Evolutionary conservation across 1,140 invertebrate species (phyloP), one percentile per base, ranked within the genome.

Genomic region (Cydia splendana): DNA sequence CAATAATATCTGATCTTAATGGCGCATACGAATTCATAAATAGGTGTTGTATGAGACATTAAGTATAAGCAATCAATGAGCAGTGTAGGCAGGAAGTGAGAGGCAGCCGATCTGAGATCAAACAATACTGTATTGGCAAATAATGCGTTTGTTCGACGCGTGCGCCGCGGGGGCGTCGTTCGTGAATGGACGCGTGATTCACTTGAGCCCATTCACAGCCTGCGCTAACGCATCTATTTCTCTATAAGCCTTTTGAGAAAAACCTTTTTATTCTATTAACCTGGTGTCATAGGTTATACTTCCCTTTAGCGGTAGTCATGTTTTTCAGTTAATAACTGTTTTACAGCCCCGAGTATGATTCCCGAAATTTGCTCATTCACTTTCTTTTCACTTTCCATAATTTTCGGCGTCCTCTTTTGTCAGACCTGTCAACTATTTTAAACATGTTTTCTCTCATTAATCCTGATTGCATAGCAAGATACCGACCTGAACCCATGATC

Each of bases 41-140:
- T 69, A 69, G 65, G 65, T 69, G 65, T 69, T 34, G 65, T 30
- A 69, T 69, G 65, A 69, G 65, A 34, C 65, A 69, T 71, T 71
- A 71, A 38, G 34, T 48, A 15, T 18, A 74, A 51, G 28, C 12
- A 71, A 38, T 34, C 67, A 71, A 74, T 53, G 73, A 74, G 45
- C 73, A 28, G 24, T 51, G 48, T 51, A 78, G 82, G 79, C 87
- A 90, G 89, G 90, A 92, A 90, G 88, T 92, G 88, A 88, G 81
- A 88, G 86, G 88, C 80, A 86, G 74, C 81, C 80, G 82, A 85
- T 85, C 53, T 57, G 84, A 81, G 81, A 87, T 87, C 84, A 87
- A 88, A 90, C 89, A 91, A 92, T 91, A 88, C 83, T 78, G 77
- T 86, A 89, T 86, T 87, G 88, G 89, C 86, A 91, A 89, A 90